phyloP scores from a whole-genome alignment of 1,140 invertebrate species.

The Tetragonula clypearis region DNA sequence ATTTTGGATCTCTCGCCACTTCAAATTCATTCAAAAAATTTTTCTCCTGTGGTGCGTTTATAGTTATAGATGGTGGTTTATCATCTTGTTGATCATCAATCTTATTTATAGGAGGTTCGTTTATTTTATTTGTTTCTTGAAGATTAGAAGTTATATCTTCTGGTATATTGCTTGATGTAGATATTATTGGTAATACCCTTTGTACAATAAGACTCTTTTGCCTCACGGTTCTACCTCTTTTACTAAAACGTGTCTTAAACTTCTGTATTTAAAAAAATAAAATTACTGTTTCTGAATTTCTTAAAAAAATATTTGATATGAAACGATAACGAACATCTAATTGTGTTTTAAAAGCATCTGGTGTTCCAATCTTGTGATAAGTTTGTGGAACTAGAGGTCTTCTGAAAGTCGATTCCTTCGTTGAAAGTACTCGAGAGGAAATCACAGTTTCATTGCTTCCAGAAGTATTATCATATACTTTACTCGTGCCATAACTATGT shows the following conservation, averaged over 20 bases:
- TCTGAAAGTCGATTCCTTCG: constrained; percentile 79
- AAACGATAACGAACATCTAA: constrained; percentile 79
- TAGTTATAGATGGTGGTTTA: constrained; percentile 38
- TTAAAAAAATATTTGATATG: not conserved
- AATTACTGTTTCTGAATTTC: not conserved
- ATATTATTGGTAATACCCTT: constrained; percentile 82
- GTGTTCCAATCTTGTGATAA: constrained; percentile 76
- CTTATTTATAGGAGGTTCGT: constrained; percentile 22
- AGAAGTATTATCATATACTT: constrained; percentile 77
- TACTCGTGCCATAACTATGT: constrained; percentile 78
- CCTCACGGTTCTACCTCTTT: constrained; percentile 80
- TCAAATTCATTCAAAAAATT: constrained; percentile 70
- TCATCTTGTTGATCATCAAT: constrained; percentile 36
- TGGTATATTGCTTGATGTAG: constrained; percentile 26
- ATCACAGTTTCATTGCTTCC: constrained; percentile 80
- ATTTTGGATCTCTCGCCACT: constrained; percentile 60
- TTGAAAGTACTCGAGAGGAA: constrained; percentile 76
- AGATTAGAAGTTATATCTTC: constrained; percentile 43
- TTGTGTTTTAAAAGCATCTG: constrained; percentile 83
- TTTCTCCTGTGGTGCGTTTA: constrained; percentile 52
- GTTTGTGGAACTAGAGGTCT: constrained; percentile 78
- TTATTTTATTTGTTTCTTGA: constrained; percentile 33
- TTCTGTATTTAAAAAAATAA: constrained; percentile 67
- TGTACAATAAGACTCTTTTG: constrained; percentile 84
- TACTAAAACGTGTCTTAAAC: constrained; percentile 80